Evolutionary conservation across 2,888 invertebrate genomes (phyloP), one percentile per base, ranked within the genome.

Genomic region (Pollenia labialis): DNA sequence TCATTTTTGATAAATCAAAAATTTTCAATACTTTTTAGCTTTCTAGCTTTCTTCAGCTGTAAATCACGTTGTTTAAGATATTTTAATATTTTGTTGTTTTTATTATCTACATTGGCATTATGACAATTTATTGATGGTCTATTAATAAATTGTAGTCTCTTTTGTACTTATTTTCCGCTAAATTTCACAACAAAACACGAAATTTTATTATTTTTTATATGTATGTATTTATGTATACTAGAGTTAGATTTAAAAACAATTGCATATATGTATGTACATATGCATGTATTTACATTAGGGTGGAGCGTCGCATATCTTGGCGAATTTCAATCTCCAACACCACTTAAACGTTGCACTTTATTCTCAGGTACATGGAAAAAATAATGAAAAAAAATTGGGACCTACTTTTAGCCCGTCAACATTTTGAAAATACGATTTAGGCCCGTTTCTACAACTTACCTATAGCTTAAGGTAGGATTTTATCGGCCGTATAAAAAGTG

Each of bases 91-190:
- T 71, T 32, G 62, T 60, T 44, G 3, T 48, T 18, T 46, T 52
- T 23, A 76, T 62, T 71, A 50, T 81, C 32, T 8, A 23, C 42
- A 48, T 72, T 83, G 71, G 71, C 77, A 72, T 71, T 83, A 77
- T 71, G 72, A 77, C 76, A 83, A 83, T 56, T 66, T 58, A 77
- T 83, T 77, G 56, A 76, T 71, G 50, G 60, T 62, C 62, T 52
- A 62, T 75, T 62, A 75, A 75, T 75, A 62, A 16, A 18, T 62
- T 62, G 32, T 16, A 50, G 23, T 50, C 4, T 66, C 32, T 23
- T 48, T 56, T 56, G 56, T 56, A 56, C 10, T 23, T 56, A 11
- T 11, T 23, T 56, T 23, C 23, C 4, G 11, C 23, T 12, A 56
- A 56, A 56, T 23, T 56, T 23, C 10, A 56, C 10, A 23, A 23